phyloP scores from a whole-genome alignment of 1,140 invertebrate genomes.

The Drosophila pruinosa region DNA sequence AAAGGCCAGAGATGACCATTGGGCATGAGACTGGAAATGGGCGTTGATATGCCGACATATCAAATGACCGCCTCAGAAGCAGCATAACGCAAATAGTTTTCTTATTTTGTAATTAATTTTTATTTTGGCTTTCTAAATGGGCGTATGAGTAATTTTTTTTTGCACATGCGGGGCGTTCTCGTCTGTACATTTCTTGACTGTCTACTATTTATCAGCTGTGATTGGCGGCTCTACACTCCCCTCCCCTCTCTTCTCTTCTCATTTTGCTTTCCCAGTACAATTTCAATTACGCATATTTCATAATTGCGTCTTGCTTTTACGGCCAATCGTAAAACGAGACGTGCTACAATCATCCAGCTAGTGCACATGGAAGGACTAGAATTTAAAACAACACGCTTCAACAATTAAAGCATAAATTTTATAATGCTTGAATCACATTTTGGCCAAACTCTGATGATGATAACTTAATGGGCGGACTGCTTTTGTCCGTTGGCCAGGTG shows the following conservation, averaged over 20 bases:
- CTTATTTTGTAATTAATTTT: constrained; percentile 30
- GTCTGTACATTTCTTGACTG: not conserved
- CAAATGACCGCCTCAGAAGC: constrained; percentile 46
- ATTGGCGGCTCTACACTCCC: not conserved
- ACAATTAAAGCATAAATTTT: constrained; percentile 19
- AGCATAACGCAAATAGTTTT: constrained; percentile 44
- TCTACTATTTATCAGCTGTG: constrained; percentile 14
- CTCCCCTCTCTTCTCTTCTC: not conserved
- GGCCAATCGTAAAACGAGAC: constrained; percentile 11
- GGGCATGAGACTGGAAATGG: not conserved
- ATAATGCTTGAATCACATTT: not conserved
- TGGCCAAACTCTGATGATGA: constrained; percentile 10
- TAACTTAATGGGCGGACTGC: constrained; percentile 1
- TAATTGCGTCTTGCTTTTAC: constrained; percentile 8
- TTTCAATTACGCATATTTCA: constrained; percentile 24
- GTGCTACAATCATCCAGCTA: constrained; percentile 40
- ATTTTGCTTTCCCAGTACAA: not conserved
- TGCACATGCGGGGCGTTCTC: not conserved
- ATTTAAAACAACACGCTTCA: constrained; percentile 21
- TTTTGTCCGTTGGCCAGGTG: constrained; percentile 11
- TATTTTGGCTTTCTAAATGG: constrained; percentile 28
- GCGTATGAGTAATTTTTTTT: constrained; percentile 30
- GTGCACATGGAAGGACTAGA: not conserved
- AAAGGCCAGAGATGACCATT: constrained; percentile 19
- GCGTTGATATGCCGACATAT: constrained; percentile 56